Evolutionary conservation across 1,140 invertebrate genomes (phyloP).

Genomic region (Neotoxoptera formosana): DNA sequence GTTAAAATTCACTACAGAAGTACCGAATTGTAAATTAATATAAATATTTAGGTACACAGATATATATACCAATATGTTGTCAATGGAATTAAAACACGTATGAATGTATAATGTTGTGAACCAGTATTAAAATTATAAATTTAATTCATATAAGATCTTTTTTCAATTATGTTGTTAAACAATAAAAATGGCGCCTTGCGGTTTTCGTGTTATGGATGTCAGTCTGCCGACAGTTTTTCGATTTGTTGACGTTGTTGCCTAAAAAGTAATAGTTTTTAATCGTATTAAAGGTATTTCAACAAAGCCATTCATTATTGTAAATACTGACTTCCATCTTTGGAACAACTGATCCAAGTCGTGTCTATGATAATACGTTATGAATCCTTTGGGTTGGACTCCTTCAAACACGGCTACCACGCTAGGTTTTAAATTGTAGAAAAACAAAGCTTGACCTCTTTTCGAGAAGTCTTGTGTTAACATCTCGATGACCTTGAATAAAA

Average conservation of each 20-base stretch:
- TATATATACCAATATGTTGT: background rate
- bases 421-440: constrained; percentile 83
- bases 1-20: background rate
- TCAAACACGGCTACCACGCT: constrained; percentile 80
- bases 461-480: constrained; percentile 74
- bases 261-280: background rate
- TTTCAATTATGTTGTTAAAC: background rate
- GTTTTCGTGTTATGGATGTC: background rate
- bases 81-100: background rate
- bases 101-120: background rate
- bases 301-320: no score
- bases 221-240: background rate
- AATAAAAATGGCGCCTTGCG: background rate
- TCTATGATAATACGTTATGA: constrained; percentile 78
- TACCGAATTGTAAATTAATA: no score
- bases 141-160: background rate
- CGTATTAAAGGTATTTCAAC: background rate
- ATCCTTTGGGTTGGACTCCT: constrained; percentile 75
- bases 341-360: constrained; percentile 75
- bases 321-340: constrained; percentile 33
- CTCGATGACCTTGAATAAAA: constrained; percentile 61
- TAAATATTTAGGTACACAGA: background rate
- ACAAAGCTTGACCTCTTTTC: constrained; percentile 72
- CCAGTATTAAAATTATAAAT: background rate
- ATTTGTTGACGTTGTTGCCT: constrained; percentile 30